Percentiles rank a stretch among this genome's conserved stretches.
Evolutionary conservation across 2,113 vertebrate species (phyloP).

Genomic region (Eleginops maclovinus): DNA sequence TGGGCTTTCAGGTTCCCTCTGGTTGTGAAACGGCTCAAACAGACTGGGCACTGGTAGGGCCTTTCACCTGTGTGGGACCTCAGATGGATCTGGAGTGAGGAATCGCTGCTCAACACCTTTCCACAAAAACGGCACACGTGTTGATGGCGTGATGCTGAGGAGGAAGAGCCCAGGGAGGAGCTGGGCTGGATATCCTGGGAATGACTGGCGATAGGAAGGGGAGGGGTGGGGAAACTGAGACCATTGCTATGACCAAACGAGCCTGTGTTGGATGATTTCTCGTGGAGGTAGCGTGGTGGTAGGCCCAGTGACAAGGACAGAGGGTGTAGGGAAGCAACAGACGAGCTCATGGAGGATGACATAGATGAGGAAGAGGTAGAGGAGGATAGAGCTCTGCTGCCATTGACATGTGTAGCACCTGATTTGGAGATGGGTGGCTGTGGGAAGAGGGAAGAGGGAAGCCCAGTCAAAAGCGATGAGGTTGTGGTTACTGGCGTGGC

Average conservation of each 20-base stretch:
- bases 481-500: slow-evolving; percentile 65
- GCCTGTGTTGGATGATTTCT: slow-evolving; percentile 85
- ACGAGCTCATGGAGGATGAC: slow-evolving; percentile 70
- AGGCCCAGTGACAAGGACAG: slow-evolving; percentile 82
- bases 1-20: slow-evolving; percentile 95
- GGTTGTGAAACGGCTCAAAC: slow-evolving; percentile 93
- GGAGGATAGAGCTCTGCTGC: slow-evolving; percentile 65
- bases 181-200: slow-evolving; percentile 79
- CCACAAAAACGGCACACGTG: slow-evolving; percentile 94
- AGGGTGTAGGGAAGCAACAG: slow-evolving; percentile 79
- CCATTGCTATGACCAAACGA: slow-evolving; percentile 73
- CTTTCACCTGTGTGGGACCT: slow-evolving; percentile 93
- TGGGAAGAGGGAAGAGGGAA: slow-evolving; percentile 79
- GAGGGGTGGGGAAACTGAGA: slow-evolving; percentile 71
- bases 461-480: slow-evolving; percentile 68
- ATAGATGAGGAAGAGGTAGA: slow-evolving; percentile 68
- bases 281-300: slow-evolving; percentile 84
- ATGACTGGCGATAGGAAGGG: slow-evolving; percentile 71
- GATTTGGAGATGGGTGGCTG: slow-evolving; percentile 78
- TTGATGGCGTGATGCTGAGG: slow-evolving; percentile 75
- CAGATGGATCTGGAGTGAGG: slow-evolving; percentile 93
- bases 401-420: slow-evolving; percentile 64
- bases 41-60: slow-evolving; percentile 94
- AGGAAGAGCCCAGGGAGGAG: slow-evolving; percentile 70
- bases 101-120: slow-evolving; percentile 93